Evolutionary conservation across 2,113 vertebrate genomes (phyloP).

Genomic region (Camelus bactrianus): DNA sequence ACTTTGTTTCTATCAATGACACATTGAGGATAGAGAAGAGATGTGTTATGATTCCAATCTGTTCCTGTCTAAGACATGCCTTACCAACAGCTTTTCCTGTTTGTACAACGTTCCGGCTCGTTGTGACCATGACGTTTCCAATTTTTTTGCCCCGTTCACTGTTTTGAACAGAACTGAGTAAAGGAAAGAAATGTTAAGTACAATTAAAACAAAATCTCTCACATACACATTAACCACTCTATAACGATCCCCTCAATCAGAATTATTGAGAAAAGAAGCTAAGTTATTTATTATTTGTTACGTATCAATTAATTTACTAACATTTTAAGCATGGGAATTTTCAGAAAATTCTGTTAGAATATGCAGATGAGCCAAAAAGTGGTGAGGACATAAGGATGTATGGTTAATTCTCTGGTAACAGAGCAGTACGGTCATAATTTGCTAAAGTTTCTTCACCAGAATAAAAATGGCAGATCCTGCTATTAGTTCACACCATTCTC

Average conservation of each 20-base stretch:
- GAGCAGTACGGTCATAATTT: not conserved
- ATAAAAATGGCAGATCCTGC: conserved; percentile 6
- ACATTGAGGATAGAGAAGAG: not conserved
- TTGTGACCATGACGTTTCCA: conserved; percentile 95
- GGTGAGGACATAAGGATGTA: not conserved
- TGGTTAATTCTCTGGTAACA: not conserved
- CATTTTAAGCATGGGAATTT: not conserved
- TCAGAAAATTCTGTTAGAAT: not conserved
- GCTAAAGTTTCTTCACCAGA: not conserved
- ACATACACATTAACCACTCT: not conserved
- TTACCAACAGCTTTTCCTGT: conserved; percentile 98
- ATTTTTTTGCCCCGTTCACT: conserved; percentile 98
- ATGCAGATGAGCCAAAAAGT: not conserved
- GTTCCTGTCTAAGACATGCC: conserved; percentile 57
- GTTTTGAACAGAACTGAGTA: conserved; percentile 96
- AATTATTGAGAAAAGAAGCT: conserved; percentile 19
- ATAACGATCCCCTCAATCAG: not conserved
- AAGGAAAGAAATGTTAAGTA: conserved; percentile 64
- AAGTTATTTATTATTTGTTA: conserved; percentile 6
- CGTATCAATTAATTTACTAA: not conserved
- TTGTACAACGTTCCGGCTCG: conserved; percentile 96
- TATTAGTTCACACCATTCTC: conserved; percentile 36
- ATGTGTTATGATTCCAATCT: not conserved
- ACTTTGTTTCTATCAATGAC: not conserved
- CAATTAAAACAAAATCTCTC: not conserved